Percentiles rank a stretch among this genome's conserved stretches.
Evolutionary conservation across 2,888 invertebrate genomes (phyloP).

Genomic region (Meliscaeva auricollis): DNA sequence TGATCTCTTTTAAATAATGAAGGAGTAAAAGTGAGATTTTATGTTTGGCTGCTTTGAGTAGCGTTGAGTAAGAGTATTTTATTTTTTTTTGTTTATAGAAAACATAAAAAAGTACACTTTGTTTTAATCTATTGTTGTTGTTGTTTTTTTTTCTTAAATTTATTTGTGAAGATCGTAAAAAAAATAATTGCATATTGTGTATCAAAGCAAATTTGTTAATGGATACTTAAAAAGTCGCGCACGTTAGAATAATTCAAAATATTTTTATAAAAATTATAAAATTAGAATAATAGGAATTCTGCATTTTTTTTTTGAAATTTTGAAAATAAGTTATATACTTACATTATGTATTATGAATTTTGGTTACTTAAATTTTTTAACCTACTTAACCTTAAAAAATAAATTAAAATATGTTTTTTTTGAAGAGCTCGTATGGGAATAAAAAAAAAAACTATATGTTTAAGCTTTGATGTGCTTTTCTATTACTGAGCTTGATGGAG

Average conservation of each 20-base stretch:
- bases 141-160: not conserved
- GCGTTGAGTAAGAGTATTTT: not conserved
- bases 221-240: not conserved
- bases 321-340: too few relatives aligned
- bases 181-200: not conserved
- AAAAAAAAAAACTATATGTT: too few relatives aligned
- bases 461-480: too few relatives aligned
- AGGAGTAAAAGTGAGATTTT: not conserved
- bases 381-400: too few relatives aligned
- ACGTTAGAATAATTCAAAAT: not conserved
- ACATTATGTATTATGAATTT: too few relatives aligned
- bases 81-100: slow-evolving; percentile 6
- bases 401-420: too few relatives aligned
- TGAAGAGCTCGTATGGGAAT: too few relatives aligned
- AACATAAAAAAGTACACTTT: not conserved
- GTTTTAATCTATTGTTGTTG: not conserved
- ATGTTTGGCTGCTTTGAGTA: slow-evolving; percentile 9
- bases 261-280: too few relatives aligned
- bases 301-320: too few relatives aligned
- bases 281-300: too few relatives aligned
- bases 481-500: too few relatives aligned
- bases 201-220: slow-evolving; percentile 1
- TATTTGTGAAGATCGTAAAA: not conserved
- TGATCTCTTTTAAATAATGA: not conserved
- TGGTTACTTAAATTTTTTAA: too few relatives aligned